These are phyloP conservation scores for Harpalus rubripes DNA, from an alignment of 2,888 invertebrate genomes.

Conservation along the genomic window DNA sequence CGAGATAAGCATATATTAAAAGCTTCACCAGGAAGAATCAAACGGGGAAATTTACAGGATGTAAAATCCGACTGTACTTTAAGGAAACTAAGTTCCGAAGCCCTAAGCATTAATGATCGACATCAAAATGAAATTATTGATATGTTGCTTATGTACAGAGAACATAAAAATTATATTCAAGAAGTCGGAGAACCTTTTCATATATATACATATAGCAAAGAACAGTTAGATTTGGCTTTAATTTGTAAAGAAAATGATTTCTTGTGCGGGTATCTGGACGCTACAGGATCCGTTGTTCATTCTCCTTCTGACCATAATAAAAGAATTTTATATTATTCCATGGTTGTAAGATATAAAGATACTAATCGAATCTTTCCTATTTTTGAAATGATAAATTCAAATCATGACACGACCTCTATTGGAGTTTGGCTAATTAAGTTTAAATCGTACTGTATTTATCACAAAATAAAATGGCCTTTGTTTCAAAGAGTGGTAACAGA, in stretches of 20 bases:
- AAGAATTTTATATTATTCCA: constrained; percentile 20
- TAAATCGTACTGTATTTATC: neutral
- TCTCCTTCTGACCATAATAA: neutral
- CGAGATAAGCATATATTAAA: neutral
- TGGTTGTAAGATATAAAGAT: neutral
- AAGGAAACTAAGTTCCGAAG: neutral
- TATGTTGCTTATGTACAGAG: neutral
- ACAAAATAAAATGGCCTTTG: constrained; percentile 19
- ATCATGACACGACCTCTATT: neutral
- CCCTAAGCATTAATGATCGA: neutral
- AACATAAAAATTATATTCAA: constrained; percentile 7
- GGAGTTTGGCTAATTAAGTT: constrained; percentile 7
- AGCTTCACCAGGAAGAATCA: neutral
- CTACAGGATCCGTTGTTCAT: constrained; percentile 4
- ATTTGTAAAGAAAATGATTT: neutral
- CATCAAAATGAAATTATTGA: constrained; percentile 13
- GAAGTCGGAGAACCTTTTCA: neutral
- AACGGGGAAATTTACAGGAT: neutral
- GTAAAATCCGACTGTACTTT: neutral
- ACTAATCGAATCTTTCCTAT: neutral
- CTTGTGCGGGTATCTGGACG: constrained; percentile 4
- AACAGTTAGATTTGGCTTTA: neutral
- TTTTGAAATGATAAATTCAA: constrained; percentile 3
- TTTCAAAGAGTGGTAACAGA: constrained; percentile 12
- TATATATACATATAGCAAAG: constrained; percentile 2